A percentile compares a stretch with the other conserved stretches of the same genome.
These are phyloP conservation scores for Magallana ariakensis DNA, from an alignment of 1,140 invertebrate species.

Conservation along the genomic window DNA sequence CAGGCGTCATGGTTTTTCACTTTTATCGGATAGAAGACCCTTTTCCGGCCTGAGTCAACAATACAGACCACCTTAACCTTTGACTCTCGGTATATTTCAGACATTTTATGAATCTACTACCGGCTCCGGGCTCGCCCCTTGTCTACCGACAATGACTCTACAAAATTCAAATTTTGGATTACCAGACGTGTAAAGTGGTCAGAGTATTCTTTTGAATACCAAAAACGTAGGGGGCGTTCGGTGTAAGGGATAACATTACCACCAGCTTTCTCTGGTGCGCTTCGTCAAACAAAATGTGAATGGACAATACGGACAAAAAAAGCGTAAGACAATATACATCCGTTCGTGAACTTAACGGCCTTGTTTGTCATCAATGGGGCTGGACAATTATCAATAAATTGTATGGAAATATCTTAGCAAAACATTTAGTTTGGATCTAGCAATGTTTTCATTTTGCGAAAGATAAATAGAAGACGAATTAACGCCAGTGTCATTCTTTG, in stretches of 20 bases:
- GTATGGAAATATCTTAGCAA: slow-evolving; percentile 16
- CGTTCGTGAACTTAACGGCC: background rate
- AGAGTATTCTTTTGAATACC: background rate
- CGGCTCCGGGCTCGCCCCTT: background rate
- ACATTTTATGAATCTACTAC: slow-evolving; percentile 25
- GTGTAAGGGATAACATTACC: background rate
- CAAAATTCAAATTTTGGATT: slow-evolving; percentile 33
- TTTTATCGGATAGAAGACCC: slow-evolving; percentile 25
- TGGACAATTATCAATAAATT: background rate
- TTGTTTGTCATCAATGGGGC: background rate
- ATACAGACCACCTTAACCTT: background rate
- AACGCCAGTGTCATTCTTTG: slow-evolving; percentile 9
- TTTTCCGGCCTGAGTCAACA: slow-evolving; percentile 22
- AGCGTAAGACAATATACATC: background rate
- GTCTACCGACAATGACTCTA: slow-evolving; percentile 20
- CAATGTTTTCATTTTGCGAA: slow-evolving; percentile 8
- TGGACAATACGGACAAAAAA: background rate
- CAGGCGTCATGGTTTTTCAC: slow-evolving; percentile 35
- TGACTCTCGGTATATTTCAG: background rate
- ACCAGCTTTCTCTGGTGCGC: background rate
- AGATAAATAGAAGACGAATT: slow-evolving; percentile 28
- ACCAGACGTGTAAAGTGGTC: slow-evolving; percentile 12
- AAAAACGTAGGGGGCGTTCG: background rate
- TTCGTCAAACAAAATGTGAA: background rate
- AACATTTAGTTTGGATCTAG: slow-evolving; percentile 1